Conservation (phyloP, 2,888 invertebrate species). For the Limenitis arthemis region DNA sequence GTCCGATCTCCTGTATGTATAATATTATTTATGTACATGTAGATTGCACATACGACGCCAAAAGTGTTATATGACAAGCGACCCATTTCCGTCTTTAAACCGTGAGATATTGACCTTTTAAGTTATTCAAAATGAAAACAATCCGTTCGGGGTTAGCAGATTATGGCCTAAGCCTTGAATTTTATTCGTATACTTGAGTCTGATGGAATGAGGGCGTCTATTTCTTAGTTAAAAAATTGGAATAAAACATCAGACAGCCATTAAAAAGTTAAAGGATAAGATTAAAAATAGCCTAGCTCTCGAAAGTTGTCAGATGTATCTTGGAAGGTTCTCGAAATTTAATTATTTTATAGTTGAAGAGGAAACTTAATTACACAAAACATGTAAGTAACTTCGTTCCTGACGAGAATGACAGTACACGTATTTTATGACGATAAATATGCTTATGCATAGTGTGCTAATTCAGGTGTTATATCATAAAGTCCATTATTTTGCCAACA, state of each 20-base stretch:
- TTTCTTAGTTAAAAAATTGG: too few relatives aligned
- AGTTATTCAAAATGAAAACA: slow-evolving; percentile 42
- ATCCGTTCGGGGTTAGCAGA: slow-evolving; percentile 29
- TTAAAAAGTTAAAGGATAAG: too few relatives aligned
- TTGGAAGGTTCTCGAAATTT: too few relatives aligned
- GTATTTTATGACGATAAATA: neutral
- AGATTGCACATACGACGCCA: slow-evolving; percentile 4
- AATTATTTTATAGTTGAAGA: too few relatives aligned
- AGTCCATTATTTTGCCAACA: slow-evolving; percentile 34
- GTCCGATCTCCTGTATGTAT: too few relatives aligned
- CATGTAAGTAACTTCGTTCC: too few relatives aligned
- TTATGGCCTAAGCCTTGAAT: slow-evolving; percentile 44
- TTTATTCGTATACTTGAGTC: neutral
- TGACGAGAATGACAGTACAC: neutral
- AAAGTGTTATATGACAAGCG: slow-evolving; percentile 8
- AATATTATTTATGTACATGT: neutral
- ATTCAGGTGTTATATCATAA: neutral
- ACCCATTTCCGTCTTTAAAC: slow-evolving; percentile 13
- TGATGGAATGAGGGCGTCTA: too few relatives aligned
- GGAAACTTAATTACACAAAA: too few relatives aligned
- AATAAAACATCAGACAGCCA: too few relatives aligned
- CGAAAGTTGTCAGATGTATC: too few relatives aligned
- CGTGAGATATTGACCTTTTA: slow-evolving; percentile 45
- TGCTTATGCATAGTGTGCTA: neutral
- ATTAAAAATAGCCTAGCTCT: too few relatives aligned